Percentiles rank a stretch among this genome's conserved stretches.
These are phyloP conservation scores for Phortica magna DNA, from an alignment of 2,888 invertebrate species.

Conservation along the genomic window DNA sequence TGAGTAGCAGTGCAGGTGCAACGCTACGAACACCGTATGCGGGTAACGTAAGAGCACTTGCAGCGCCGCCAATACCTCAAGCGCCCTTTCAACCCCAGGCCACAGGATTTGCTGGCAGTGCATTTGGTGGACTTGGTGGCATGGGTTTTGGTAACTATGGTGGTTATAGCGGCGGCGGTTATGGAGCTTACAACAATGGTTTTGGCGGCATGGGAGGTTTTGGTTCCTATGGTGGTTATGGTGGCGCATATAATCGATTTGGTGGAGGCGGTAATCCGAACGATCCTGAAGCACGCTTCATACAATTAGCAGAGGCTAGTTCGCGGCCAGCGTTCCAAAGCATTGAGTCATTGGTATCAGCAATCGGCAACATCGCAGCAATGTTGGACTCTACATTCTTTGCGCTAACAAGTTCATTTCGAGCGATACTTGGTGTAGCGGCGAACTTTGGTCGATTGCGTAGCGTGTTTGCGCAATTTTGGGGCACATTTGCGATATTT, in stretches of 20 bases:
- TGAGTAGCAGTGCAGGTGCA: slow-evolving; percentile 42
- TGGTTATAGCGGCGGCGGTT: slow-evolving; percentile 57
- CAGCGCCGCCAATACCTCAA: slow-evolving; percentile 62
- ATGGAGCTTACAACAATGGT: slow-evolving; percentile 41
- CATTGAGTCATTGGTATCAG: slow-evolving; percentile 93
- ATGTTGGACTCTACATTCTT: slow-evolving; percentile 98
- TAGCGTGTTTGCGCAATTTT: slow-evolving; percentile 90
- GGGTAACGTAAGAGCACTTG: slow-evolving; percentile 69
- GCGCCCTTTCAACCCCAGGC: slow-evolving; percentile 49
- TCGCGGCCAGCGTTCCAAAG: slow-evolving; percentile 96
- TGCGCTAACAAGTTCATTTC: slow-evolving; percentile 96
- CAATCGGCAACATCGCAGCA: slow-evolving; percentile 95
- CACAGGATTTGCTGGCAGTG: background rate
- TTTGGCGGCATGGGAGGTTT: slow-evolving; percentile 53
- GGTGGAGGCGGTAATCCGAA: slow-evolving; percentile 64
- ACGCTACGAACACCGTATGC: slow-evolving; percentile 69
- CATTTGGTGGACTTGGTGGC: slow-evolving; percentile 41
- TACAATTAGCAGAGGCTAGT: slow-evolving; percentile 93
- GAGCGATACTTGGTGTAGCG: slow-evolving; percentile 96
- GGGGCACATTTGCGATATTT: slow-evolving; percentile 91
- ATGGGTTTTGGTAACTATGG: slow-evolving; percentile 42
- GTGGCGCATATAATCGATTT: slow-evolving; percentile 67
- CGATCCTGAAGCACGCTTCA: slow-evolving; percentile 81
- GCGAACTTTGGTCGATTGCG: slow-evolving; percentile 94
- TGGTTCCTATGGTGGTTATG: slow-evolving; percentile 62